phyloP scores from a whole-genome alignment of 2,797 vertebrate genomes.

The Myotis planiceps region DNA sequence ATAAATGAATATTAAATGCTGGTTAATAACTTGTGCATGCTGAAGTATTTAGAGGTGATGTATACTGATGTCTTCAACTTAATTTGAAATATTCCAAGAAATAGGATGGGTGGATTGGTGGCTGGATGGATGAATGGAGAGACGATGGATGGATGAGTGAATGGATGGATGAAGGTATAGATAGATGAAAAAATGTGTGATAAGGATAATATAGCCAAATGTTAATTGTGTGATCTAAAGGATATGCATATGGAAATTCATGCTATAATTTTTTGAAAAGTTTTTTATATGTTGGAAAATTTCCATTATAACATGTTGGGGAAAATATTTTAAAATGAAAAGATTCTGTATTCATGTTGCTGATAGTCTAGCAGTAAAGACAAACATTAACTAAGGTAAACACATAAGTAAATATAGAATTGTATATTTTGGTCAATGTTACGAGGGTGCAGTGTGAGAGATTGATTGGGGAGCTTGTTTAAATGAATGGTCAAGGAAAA shows the following conservation, averaged over 20 bases:
- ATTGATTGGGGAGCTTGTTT: neutral
- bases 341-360: neutral
- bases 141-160: neutral
- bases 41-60: neutral
- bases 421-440: neutral
- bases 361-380: neutral
- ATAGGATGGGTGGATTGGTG: neutral
- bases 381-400: neutral
- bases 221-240: neutral
- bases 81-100: neutral
- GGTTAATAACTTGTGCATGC: neutral
- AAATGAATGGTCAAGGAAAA: neutral
- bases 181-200: neutral
- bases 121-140: neutral
- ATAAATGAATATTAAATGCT: neutral
- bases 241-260: neutral
- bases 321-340: conserved; percentile 9
- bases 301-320: neutral
- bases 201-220: neutral
- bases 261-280: neutral
- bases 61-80: neutral
- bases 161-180: neutral
- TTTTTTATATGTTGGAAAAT: neutral
- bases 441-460: neutral
- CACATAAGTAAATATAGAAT: neutral